These are phyloP conservation scores for Chrysemys picta DNA, from an alignment of 2,113 vertebrate genomes.

Conservation along the genomic window DNA sequence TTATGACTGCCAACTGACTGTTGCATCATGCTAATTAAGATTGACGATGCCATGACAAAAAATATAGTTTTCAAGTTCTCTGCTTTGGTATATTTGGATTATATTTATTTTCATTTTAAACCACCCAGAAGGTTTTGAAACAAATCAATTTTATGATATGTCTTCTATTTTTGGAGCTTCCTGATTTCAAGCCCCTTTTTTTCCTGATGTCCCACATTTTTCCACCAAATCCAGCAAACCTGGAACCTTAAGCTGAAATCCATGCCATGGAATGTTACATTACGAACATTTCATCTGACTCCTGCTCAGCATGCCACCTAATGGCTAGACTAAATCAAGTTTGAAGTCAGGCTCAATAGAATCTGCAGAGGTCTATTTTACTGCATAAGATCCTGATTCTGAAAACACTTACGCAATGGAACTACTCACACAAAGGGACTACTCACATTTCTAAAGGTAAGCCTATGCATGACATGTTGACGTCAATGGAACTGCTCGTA, in stretches of 20 bases:
- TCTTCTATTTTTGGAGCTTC: not conserved
- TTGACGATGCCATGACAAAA: not conserved
- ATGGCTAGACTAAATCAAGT: not conserved
- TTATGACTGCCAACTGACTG: not conserved
- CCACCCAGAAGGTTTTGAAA: not conserved
- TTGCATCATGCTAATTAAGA: not conserved
- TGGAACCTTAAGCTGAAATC: not conserved
- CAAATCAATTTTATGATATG: not conserved
- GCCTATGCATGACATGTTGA: not conserved
- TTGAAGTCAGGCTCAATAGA: not conserved
- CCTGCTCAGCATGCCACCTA: not conserved
- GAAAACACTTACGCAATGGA: not conserved
- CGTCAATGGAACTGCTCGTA: not conserved
- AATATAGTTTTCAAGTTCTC: not conserved
- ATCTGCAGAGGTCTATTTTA: not conserved
- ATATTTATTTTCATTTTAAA: not conserved
- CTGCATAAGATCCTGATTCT: not conserved
- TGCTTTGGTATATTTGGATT: not conserved
- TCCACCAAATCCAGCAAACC: not conserved
- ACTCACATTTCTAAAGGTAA: not conserved
- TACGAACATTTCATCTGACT: not conserved
- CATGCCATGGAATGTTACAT: not conserved
- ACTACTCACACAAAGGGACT: not conserved
- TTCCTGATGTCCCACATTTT: not conserved
- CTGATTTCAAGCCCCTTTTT: not conserved